Evolutionary conservation across 2,888 invertebrate species (phyloP).

Genomic region (Eudasyphora cyanicolor): DNA sequence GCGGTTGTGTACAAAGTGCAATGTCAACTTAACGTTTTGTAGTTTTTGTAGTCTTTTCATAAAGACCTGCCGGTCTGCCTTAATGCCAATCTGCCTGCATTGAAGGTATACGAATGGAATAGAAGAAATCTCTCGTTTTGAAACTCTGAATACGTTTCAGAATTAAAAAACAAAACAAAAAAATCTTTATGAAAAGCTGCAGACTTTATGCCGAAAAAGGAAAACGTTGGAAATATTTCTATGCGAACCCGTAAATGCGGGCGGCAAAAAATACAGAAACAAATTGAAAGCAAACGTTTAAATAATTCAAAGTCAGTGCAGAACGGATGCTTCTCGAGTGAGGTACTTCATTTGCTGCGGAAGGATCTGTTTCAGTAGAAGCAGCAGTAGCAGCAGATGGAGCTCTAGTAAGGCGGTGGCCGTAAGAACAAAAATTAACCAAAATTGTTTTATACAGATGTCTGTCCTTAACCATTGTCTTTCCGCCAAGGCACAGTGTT

Average conservation of each 20-base stretch:
- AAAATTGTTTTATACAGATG: constrained; percentile 32
- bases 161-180: constrained; percentile 10
- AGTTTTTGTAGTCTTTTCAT: not conserved
- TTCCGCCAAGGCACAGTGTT: not conserved
- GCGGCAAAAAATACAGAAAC: constrained; percentile 18
- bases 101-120: constrained; percentile 34
- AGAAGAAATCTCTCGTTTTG: constrained; percentile 10
- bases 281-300: not conserved
- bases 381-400: not conserved
- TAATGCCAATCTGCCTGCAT: constrained; percentile 44
- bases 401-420: not conserved
- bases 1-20: not conserved
- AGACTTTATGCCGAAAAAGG: constrained; percentile 42
- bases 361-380: not conserved
- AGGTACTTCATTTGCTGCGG: not conserved
- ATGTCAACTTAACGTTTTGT: constrained; percentile 23
- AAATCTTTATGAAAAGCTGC: constrained; percentile 36
- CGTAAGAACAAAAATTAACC: constrained; percentile 30
- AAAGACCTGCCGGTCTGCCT: not conserved
- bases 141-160: constrained; percentile 13
- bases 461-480: not conserved
- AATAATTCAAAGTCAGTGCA: constrained; percentile 59
- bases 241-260: constrained; percentile 30
- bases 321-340: not conserved
- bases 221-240: constrained; percentile 19